Conservation (phyloP, 1,140 invertebrate genomes). For the Macrocentrus cingulum region DNA sequence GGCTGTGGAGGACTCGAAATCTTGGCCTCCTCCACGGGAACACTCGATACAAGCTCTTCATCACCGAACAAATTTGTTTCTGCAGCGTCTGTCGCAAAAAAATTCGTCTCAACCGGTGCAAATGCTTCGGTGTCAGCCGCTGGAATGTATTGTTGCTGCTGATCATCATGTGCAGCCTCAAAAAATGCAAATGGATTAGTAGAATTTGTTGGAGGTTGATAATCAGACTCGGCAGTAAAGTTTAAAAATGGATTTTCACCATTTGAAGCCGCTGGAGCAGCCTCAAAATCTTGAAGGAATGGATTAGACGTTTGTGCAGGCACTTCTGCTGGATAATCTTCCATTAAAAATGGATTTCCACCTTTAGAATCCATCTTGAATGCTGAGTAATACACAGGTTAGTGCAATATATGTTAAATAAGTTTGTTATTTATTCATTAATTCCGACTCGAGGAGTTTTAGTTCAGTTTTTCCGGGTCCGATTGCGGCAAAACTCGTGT, state of each 20-base stretch:
- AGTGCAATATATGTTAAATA: background rate
- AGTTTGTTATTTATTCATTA: constrained; percentile 42
- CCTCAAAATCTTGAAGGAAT: constrained; percentile 66
- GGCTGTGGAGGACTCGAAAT: constrained; percentile 27
- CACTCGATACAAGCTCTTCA: background rate
- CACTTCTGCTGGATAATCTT: constrained; percentile 58
- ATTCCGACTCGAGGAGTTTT: constrained; percentile 64
- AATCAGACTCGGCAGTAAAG: constrained; percentile 53
- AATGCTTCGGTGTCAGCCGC: constrained; percentile 25
- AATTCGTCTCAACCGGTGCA: constrained; percentile 4
- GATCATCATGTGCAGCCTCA: constrained; percentile 30
- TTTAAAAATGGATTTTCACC: constrained; percentile 67
- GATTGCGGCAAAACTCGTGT: constrained; percentile 65
- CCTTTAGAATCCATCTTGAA: constrained; percentile 63
- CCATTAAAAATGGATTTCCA: constrained; percentile 77
- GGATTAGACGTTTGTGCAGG: constrained; percentile 67
- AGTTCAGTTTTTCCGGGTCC: constrained; percentile 65
- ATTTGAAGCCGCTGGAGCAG: constrained; percentile 29
- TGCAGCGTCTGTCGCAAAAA: constrained; percentile 15
- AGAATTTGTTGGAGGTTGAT: constrained; percentile 47
- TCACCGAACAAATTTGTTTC: constrained; percentile 18
- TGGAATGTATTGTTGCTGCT: constrained; percentile 20
- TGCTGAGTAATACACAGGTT: background rate
- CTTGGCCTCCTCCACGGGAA: constrained; percentile 11
- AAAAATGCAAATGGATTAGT: constrained; percentile 66